Evolutionary conservation across 2,888 invertebrate species (phyloP), one percentile per base, ranked within the genome.

Genomic region (Abrostola triplasia): DNA sequence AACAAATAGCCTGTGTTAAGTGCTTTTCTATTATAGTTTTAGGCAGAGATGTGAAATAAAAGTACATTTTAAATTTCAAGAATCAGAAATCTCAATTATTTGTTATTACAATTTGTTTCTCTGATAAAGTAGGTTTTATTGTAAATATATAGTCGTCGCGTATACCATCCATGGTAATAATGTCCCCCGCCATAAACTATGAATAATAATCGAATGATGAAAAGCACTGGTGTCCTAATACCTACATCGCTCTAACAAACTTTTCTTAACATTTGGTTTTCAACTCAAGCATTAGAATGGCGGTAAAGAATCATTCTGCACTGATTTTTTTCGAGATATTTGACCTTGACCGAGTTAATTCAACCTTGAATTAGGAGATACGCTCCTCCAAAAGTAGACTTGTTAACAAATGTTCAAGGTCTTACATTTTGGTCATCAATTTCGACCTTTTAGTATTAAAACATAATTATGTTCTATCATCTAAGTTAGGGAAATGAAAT

Each of bases 141-240:
- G 24, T 24, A 24, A 24, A 24, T 24, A 24, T 24, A 4, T 24
- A 24, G 24, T 24, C 24, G 1, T 24, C 24, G 24, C 24, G 24
- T 24, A 24, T 24, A 24, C 24, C 24, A 24, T 24, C 44, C 44
- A 47, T 47, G 8, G 13, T 47, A 8, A 24, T 24, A 2, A 47
- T 13, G 12, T 47, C 13, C 24, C 24, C 41, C 41, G 41, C 41
- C 41, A 41, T 41, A 11, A 9, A 41, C 24, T 24, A 24, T 24
- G 41, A n/a, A 36, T 13, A 12, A 35, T 13, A 51, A 10, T 8
- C 5, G 42, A 42, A 35, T 47, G 59, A 55, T 59, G 55, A 72
- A 73, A 72, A 73, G 73, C 71, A 72, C 71, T 72, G 58, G 37
- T 49, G 2, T 42, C 36, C 36, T 55, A 64, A 65, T 50, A 41